Evolutionary conservation across 2,888 invertebrate genomes (phyloP).

Genomic region (Byasa hedistus): DNA sequence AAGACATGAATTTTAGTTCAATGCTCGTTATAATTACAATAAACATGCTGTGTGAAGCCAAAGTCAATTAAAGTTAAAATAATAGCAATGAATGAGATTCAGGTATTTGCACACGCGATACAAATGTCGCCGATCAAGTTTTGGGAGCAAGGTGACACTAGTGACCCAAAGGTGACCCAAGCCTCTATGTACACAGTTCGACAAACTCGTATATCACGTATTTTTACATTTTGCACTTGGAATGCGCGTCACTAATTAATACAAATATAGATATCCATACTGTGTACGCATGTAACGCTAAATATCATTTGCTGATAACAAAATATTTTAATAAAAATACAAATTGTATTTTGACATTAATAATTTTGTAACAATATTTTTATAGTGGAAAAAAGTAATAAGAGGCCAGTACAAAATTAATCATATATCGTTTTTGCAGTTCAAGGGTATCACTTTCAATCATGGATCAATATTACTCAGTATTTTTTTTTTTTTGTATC

Average conservation of each 20-base stretch:
- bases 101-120: constrained; percentile 55
- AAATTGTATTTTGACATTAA: too few relatives aligned
- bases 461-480: too few relatives aligned
- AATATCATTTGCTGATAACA: constrained; percentile 10
- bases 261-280: constrained; percentile 2
- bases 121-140: constrained; percentile 68
- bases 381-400: too few relatives aligned
- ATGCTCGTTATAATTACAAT: not conserved
- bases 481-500: too few relatives aligned
- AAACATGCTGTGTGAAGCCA: constrained; percentile 6
- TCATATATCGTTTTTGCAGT: too few relatives aligned
- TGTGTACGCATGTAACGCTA: constrained; percentile 2
- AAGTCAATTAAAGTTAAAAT: constrained; percentile 30
- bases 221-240: constrained; percentile 20
- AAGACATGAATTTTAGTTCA: not conserved
- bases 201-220: constrained; percentile 49
- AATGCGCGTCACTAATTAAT: constrained; percentile 24
- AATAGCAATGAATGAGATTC: constrained; percentile 62
- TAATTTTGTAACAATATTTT: too few relatives aligned
- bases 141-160: constrained; percentile 73
- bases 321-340: not conserved
- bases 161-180: constrained; percentile 72
- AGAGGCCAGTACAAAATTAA: too few relatives aligned
- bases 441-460: too few relatives aligned
- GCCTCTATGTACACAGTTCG: constrained; percentile 54